Base-by-base conservation (phyloP, 2,797 vertebrate species). In the Sylvilagus floridanus region DNA sequence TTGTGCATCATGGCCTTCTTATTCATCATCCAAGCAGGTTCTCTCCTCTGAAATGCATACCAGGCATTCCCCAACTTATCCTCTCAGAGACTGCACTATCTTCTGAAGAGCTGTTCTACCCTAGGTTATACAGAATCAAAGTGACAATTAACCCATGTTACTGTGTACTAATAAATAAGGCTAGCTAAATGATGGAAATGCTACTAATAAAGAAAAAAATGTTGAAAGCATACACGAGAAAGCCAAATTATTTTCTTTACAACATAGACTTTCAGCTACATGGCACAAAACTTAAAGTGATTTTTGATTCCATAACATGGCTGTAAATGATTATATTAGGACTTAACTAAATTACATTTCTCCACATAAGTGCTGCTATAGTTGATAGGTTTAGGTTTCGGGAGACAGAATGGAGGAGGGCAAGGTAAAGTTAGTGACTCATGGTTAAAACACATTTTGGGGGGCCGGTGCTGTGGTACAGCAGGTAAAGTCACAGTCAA, bases 241-340 rank as follows among this genome's bases (percentile, higher is more conserved):
- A 94, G 5, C 2, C 24, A 82, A 37, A 82, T 1, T 24, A 62
- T 26, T 65, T 88, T 86, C 37, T 82, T 90, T 86, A 93, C 26
- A 94, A 95, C 26, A 66, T 14, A 5, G 22, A 62, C 26, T 83
- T 96, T 83, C 30, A 84, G 60, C 35, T 81, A 81, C 91, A 81
- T 73, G 9, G 30, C n/a, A 71, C 22, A 84, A 19, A 42, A 71
- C 76, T 82, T 32, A 95, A 57, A 30, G 30, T 87, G 47, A 90
- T 54, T 91, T 76, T 63, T 19, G 7, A 8, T 84, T 91, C 72
- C 22, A 21, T 76, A 47, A 69, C n/a, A 76, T 5, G 22, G 90
- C 32, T 88, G 16, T 42, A 87, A 85, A 94, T 77, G 57, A 95
- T n/a, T 54, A 32, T 14, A 88, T 66, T 52, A 54, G 28, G 11